These are phyloP conservation scores for Drosophila fulvimacula DNA, from an alignment of 2,888 invertebrate species.

Conservation along the genomic window DNA sequence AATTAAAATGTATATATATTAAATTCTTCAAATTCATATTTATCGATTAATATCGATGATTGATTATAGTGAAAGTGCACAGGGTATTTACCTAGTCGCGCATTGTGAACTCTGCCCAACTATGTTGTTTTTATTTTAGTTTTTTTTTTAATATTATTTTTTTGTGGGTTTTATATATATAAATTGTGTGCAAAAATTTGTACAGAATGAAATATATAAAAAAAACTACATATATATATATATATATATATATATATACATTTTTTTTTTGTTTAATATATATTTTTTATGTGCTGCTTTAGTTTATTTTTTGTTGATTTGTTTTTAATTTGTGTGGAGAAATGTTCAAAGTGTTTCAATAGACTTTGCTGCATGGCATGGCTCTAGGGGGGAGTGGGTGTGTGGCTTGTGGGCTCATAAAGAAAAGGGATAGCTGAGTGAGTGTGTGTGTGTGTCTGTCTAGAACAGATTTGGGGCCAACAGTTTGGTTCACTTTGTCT, in stretches of 20 bases:
- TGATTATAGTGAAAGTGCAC: neutral
- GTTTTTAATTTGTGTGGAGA: constrained; percentile 7
- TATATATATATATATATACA: too few relatives aligned
- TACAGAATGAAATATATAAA: constrained; percentile 23
- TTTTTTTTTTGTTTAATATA: neutral
- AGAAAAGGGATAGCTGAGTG: neutral
- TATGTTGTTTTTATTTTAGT: neutral
- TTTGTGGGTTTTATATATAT: constrained; percentile 52
- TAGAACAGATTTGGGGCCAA: constrained; percentile 26
- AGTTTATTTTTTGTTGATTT: neutral
- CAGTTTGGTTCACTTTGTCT: neutral
- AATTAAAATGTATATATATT: too few relatives aligned
- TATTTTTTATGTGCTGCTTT: neutral
- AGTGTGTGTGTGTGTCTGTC: neutral
- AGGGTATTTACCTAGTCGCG: constrained; percentile 5
- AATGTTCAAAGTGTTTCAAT: constrained; percentile 7
- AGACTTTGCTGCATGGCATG: neutral
- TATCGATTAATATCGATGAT: neutral
- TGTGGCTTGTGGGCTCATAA: neutral
- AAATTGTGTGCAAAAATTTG: constrained; percentile 37
- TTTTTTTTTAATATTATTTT: neutral
- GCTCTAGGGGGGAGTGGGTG: neutral
- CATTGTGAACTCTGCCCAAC: neutral
- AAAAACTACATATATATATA: neutral
- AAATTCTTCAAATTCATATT: too few relatives aligned